Evolutionary conservation across 2,888 invertebrate genomes (phyloP), one percentile per base, ranked within the genome.

Genomic region (Phragmatobia fuliginosa): DNA sequence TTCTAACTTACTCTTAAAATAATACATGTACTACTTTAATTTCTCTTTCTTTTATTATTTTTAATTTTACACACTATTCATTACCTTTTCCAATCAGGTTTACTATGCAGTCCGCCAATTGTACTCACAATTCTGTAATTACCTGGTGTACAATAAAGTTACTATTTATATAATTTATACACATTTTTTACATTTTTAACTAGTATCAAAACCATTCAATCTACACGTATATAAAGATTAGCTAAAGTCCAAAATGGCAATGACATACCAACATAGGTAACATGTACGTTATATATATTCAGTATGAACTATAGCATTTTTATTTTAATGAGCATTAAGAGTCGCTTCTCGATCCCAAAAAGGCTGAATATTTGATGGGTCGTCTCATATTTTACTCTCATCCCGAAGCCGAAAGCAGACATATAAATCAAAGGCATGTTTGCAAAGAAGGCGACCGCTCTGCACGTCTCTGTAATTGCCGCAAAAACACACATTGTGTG

Each of bases 381-480:
- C 77, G 90, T 82, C 90, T 94, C 93, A 94, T 94, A 94, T 93
- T 94, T 94, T 92, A 94, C 90, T 91, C 89, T 88, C 87, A 89
- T 90, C 86, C 84, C 82, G 83, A 81, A 85, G 85, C 84, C 85
- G 85, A 89, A 88, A 89, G 91, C 88, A 90, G 92, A 91, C 91
- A 84, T 87, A 95, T 95, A 94, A 95, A 94, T 95, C 94, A 94
- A 94, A 92, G 90, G 86, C 88, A 91, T 92, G 90, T 89, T 91
- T 88, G 88, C 87, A 86, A 88, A 88, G 88, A 86, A 88, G 91
- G 90, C 92, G 88, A 87, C 88, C 89, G 91, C 90, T 91, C 91
- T 81, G 91, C 92, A 91, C 91, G 93, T 91, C 89, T 84, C 84
- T 81, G 90, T 94, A 94, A 94, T 94, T 94, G 94, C 92, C 81